phyloP scores from a whole-genome alignment of 1,140 invertebrate species.

The Drosophila murphyi region DNA sequence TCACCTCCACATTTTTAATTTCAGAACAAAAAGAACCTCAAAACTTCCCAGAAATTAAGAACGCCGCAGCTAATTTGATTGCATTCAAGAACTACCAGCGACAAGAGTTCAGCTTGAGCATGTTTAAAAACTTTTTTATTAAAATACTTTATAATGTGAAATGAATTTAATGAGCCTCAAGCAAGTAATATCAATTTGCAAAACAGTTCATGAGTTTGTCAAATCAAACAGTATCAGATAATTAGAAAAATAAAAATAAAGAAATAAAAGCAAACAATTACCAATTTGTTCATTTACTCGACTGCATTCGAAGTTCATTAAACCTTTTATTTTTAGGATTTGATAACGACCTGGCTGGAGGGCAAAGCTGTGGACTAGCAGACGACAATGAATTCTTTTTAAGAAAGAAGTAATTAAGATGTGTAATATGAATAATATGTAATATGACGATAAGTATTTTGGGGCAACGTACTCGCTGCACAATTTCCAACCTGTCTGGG shows the following conservation, averaged over 20 bases:
- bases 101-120: too few relatives aligned
- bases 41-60: too few relatives aligned
- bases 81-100: too few relatives aligned
- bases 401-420: constrained; percentile 17
- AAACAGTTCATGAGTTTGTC: neutral
- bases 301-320: neutral
- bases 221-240: neutral
- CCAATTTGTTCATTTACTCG: constrained; percentile 1
- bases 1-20: too few relatives aligned
- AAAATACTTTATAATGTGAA: too few relatives aligned
- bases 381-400: neutral
- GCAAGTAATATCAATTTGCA: neutral
- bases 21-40: too few relatives aligned
- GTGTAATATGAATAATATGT: neutral
- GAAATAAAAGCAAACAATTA: neutral
- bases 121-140: too few relatives aligned
- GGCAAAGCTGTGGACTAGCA: neutral
- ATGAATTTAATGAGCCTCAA: too few relatives aligned
- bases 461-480: neutral
- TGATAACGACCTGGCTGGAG: neutral
- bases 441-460: constrained; percentile 9
- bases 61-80: too few relatives aligned
- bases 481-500: constrained; percentile 3
- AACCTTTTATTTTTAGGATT: neutral
- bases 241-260: neutral